Evolutionary conservation across 1,140 invertebrate species (phyloP), one percentile per base, ranked within the genome.

Genomic region (Pseudomyrmex flavicornis): DNA sequence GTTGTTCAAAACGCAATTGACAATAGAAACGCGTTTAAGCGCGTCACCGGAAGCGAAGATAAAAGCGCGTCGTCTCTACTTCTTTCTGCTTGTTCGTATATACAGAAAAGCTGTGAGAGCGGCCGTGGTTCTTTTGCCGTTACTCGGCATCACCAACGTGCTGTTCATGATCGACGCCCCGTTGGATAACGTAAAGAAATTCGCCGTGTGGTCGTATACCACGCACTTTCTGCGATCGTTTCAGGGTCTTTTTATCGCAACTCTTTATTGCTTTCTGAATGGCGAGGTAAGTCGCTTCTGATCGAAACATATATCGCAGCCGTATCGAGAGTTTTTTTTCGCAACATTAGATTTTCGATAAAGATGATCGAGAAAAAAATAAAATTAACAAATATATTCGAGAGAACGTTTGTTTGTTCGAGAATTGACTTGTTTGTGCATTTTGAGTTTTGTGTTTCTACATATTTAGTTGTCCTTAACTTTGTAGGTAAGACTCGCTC

Each of bases 241-340:
- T 91, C 97, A 98, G 95, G 98, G 98, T 2, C 96, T 98, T 83
- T 97, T 98, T 90, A 96, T 98, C 44, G 96, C 97, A 0, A 95
- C 97, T 2, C 94, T 98, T 20, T 98, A 98, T 92, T 99, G 98
- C 91, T 98, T 98, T 89, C 93, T 97, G 48, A 98, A 98, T 89
- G 97, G 97, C 69, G 98, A 99, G 96, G 98, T 98, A 94, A 95
- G 68, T 22, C 4, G 4, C 44, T 68, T 56, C 0, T 10, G 2
- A 5, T 35, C 35, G 35, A 35, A 35, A 35, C 35, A 35, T 0
- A 0, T 35, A 2, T 26, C 0, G 0, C 35, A 35, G 1, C 1
- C 1, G 35, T 17, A 17, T 35, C 35, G 35, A 35, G 4, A 35
- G 17, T 17, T 17, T 17, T 22, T 22, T 1, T 35, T 35, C 35